A percentile compares a stretch with the other conserved stretches of the same genome.
phyloP scores from a whole-genome alignment of 2,888 invertebrate species.

The Phortica okadai region DNA sequence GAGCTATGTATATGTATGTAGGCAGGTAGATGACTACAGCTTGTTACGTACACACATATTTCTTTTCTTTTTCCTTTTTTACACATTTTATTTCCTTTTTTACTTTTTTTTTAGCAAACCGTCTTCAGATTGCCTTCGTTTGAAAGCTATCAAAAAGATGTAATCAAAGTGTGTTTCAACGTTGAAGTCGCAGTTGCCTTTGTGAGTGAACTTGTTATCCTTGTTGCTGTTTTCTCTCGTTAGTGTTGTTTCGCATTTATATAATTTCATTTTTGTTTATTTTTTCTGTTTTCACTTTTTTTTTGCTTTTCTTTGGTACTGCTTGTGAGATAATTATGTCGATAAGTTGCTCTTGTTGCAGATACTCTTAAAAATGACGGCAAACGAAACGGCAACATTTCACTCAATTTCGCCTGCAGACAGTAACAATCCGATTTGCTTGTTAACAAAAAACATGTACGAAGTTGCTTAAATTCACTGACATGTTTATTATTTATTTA shows the following conservation, averaged over 20 bases:
- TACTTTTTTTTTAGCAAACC: too few relatives aligned
- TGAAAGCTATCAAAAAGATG: neutral
- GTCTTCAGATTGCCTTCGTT: neutral
- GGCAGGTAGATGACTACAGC: neutral
- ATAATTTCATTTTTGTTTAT: constrained; percentile 1
- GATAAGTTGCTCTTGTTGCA: constrained; percentile 58
- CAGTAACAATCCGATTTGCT: neutral
- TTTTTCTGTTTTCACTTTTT: neutral
- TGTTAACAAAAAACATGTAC: neutral
- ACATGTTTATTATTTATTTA: neutral
- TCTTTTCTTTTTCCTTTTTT: neutral
- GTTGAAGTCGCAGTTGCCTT: constrained; percentile 3
- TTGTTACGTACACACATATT: neutral
- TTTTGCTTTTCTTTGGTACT: neutral
- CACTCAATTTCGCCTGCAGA: neutral
- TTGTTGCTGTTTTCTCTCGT: neutral
- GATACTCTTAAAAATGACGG: neutral
- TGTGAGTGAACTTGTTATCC: constrained; percentile 14
- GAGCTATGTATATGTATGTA: neutral
- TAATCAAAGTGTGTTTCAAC: constrained; percentile 20
- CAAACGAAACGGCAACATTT: neutral
- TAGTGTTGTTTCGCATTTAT: neutral
- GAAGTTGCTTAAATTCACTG: neutral
- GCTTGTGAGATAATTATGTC: constrained; percentile 68
- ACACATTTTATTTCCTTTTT: neutral